A percentile compares a stretch with the other conserved stretches of the same genome.
These are phyloP conservation scores for Dugesia japonica DNA, from an alignment of 2,888 invertebrate species.

Conservation along the genomic window DNA sequence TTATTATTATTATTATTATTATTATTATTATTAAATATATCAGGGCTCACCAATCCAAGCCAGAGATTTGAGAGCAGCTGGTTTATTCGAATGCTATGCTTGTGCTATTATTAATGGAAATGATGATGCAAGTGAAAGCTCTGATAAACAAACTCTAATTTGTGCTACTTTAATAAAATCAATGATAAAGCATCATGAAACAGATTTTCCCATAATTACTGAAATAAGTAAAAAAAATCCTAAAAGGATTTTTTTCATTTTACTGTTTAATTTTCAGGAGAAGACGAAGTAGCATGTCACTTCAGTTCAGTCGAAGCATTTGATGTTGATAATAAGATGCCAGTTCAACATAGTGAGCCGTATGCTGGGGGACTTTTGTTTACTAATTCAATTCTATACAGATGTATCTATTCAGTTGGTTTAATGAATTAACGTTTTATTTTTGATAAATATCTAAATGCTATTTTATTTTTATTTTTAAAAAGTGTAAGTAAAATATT, in stretches of 20 bases:
- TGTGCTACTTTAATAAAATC: not conserved
- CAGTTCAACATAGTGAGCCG: conserved; percentile 22
- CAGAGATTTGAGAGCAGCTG: not conserved
- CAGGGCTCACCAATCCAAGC: not conserved
- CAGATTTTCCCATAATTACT: not conserved
- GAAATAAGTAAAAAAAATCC: not conserved
- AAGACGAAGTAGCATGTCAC: not conserved
- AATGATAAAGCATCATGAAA: not conserved
- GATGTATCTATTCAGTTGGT: not conserved
- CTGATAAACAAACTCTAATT: not conserved
- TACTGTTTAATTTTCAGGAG: not conserved
- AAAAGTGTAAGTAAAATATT: too few relatives aligned
- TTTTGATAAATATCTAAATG: too few relatives aligned
- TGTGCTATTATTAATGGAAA: not conserved
- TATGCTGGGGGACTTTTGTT: conserved; percentile 3
- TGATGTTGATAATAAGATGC: not conserved
- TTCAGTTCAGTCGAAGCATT: conserved; percentile 3
- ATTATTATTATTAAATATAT: too few relatives aligned
- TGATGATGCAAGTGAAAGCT: not conserved
- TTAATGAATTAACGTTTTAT: too few relatives aligned
- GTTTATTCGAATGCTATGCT: not conserved
- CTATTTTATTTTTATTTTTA: too few relatives aligned
- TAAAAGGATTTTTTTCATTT: not conserved
- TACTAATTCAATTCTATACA: not conserved
- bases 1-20: too few relatives aligned